Base-by-base conservation (phyloP, 2,888 invertebrate genomes). In the Spodoptera picta region DNA sequence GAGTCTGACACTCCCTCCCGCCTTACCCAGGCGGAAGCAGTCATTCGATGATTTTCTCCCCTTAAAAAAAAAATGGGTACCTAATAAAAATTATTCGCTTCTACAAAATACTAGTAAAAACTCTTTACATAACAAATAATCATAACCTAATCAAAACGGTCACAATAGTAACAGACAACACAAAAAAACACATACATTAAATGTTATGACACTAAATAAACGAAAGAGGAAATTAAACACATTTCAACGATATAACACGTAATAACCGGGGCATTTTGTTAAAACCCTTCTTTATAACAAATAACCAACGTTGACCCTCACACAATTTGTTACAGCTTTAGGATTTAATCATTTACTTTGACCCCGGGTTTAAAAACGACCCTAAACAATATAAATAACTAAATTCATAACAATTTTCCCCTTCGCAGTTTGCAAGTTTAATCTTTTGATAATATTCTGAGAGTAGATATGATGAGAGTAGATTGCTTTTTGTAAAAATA, bases 241-340 rank as follows among this genome's bases (percentile, higher is more conserved):
- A 73, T 73, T 77, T 70, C 60, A 60, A 19, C 56, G 64, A 58
- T 55, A 52, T 69, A 53, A 65, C 68, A 31, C 12, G 53, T 63
- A 60, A 76, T 72, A 75, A 68, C 45, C 51, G 50, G 53, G 19
- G 62, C 31, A 47, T 65, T 65, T 65, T 68, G 67, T 66, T 67
- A 52, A 55, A 79, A 68, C 74, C 77, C 69, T 55, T 69, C 69
- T 68, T 69, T 71, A 54, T 69, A 71, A 71, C 71, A 69, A 80
- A 80, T 69, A 67, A 79, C 68, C 70, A 48, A 23, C 55, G 36
- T 65, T 75, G 68, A 72, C 77, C 80, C 80, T 75, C 56, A 59
- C 51, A 59, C 72, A 80, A 80, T 80, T 79, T 77, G 72, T 80
- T 74, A 72, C 65, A 54, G 69, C 65, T 74, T 76, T 58, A 69